Base-by-base conservation (phyloP, 35 echinoderm and acorn worm genomes). In the Diadema setosum region DNA sequence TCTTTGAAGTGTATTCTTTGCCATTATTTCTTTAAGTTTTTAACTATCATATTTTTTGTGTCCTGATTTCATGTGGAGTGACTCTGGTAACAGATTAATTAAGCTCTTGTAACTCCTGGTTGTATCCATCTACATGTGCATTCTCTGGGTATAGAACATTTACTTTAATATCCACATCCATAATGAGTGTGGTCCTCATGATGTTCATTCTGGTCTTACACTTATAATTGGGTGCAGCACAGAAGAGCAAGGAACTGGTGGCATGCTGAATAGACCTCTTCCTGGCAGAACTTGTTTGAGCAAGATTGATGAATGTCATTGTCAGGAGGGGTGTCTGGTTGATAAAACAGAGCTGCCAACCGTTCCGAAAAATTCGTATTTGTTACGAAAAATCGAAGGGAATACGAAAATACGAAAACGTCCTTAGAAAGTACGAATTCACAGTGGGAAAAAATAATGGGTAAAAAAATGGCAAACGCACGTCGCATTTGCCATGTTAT, bases 1-100 rank as follows among this genome's bases (percentile, higher is more conserved):
- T 80, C 67, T 52, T 70, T 15, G 86, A 42, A 37, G 23, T 5
- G 26, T 81, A 81, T 8, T 7, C 70, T 21, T 80, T 31, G 5
- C 70, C 86, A 4, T 24, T 81, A 45, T 88, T 81, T 48, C 69
- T 52, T 50, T 88, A 45, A n/a, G 5, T 56, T 81, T 88, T 88
- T n/a, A 6, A 56, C 67, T 6, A 11, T 52, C 48, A 11, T 52
- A 52, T 52, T 52, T 52, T 9, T 9, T 52, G 48, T n/a, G n/a
- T n/a, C 48, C 9, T 52, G n/a, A 52, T 52, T 52, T 52, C 48
- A 52, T 52, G 48, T 11, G 48, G 48, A 52, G 48, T 52, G 48
- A 52, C n/a, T 52, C 9, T 52, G 48, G 48, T 52, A 52, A 11
- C n/a, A 52, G 48, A 52, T 52, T 52, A 9, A 52, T 52, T 9